Conservation (phyloP, 2,888 invertebrate genomes). For the Blomia tropicalis region DNA sequence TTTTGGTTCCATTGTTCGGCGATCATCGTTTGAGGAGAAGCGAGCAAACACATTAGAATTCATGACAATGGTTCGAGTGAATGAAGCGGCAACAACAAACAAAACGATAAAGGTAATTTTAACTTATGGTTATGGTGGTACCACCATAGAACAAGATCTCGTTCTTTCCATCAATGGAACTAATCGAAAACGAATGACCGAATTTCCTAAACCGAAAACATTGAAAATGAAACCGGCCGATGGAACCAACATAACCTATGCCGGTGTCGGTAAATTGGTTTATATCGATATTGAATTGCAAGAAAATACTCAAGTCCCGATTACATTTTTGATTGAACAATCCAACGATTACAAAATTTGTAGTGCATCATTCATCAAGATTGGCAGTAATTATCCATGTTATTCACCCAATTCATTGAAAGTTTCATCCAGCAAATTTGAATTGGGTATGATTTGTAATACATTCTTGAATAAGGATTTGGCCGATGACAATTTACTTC, state of each 20-base stretch:
- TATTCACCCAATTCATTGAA: conserved; percentile 27
- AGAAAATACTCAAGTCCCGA: conserved; percentile 25
- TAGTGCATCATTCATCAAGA: conserved; percentile 27
- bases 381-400: conserved; percentile 30
- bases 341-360: conserved; percentile 28
- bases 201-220: conserved; percentile 8
- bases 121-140: conserved; percentile 19
- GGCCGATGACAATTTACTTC: conserved; percentile 1
- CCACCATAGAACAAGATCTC: conserved; percentile 12
- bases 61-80: conserved; percentile 23
- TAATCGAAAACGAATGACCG: background rate
- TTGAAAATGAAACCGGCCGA: conserved; percentile 8
- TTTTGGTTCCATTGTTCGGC: conserved; percentile 24
- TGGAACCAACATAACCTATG: conserved; percentile 5
- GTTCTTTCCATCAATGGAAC: conserved; percentile 17
- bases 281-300: conserved; percentile 28
- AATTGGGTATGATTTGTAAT: conserved; percentile 22
- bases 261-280: conserved; percentile 24
- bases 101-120: conserved; percentile 19
- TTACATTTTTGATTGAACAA: conserved; percentile 24
- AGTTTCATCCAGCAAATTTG: conserved; percentile 8
- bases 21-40: conserved; percentile 7
- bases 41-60: conserved; percentile 25
- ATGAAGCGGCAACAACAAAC: conserved; percentile 12
- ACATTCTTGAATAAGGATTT: conserved; percentile 15